Conservation (phyloP, 2,113 vertebrate genomes). For the Haliaeetus leucogaster region DNA sequence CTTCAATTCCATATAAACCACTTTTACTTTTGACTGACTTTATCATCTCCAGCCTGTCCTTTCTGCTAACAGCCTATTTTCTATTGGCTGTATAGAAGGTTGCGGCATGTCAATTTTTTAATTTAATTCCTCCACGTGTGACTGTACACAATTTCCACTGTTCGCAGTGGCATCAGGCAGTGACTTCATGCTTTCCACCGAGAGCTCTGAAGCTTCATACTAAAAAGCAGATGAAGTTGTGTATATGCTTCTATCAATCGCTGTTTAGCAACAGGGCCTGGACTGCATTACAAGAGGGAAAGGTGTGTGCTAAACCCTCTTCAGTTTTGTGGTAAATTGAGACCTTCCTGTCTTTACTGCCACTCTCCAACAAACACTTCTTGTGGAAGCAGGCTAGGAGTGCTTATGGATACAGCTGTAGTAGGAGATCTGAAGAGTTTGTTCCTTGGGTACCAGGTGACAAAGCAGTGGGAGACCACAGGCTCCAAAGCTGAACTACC, state of each 20-base stretch:
- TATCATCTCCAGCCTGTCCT: background rate
- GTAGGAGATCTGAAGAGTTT: background rate
- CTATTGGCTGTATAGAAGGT: background rate
- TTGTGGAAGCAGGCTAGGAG: background rate
- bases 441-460: background rate
- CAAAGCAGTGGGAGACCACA: background rate
- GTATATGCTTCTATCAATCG: background rate
- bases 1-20: background rate
- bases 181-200: background rate
- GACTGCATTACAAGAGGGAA: background rate
- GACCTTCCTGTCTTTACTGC: background rate
- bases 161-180: background rate
- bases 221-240: background rate
- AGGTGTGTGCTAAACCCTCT: background rate
- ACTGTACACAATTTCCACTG: background rate
- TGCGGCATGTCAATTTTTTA: background rate
- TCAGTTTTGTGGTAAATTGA: background rate
- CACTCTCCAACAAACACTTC: background rate
- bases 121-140: background rate
- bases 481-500: background rate
- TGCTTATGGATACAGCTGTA: background rate
- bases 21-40: background rate
- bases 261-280: background rate
- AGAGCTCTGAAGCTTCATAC: background rate
- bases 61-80: background rate